These are phyloP conservation scores for Lepidocolaptes lacrymiger DNA, from an alignment of 2,797 vertebrate species.

Conservation along the genomic window DNA sequence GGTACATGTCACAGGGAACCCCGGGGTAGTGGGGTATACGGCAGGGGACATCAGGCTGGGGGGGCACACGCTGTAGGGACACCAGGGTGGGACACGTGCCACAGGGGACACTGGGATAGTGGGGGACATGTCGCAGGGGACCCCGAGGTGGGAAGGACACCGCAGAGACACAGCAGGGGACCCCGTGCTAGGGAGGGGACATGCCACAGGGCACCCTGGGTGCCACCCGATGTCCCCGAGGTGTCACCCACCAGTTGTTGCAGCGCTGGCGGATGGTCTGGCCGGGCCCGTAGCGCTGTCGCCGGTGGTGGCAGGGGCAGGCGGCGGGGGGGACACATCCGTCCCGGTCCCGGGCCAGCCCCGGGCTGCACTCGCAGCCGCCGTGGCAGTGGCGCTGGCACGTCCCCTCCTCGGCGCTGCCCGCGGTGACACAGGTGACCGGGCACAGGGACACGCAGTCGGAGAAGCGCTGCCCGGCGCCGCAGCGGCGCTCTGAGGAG, in stretches of 20 bases:
- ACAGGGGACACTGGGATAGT: background rate
- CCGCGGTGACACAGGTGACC: background rate
- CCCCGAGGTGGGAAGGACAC: background rate
- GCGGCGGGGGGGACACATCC: conserved; percentile 77
- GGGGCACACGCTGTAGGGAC: background rate
- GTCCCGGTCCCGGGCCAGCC: conserved; percentile 68
- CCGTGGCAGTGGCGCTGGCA: background rate
- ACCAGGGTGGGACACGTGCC: background rate
- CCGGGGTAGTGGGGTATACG: background rate
- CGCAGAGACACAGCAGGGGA: background rate
- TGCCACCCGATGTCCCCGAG: background rate
- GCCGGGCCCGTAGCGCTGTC: conserved; percentile 78
- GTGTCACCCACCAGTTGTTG: conserved; percentile 84
- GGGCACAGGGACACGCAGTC: conserved; percentile 1
- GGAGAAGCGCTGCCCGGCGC: background rate
- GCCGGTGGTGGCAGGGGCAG: conserved; percentile 88
- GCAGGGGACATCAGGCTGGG: background rate
- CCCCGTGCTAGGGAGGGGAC: background rate
- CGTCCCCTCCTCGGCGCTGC: background rate
- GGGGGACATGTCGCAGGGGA: background rate
- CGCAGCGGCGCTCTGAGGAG: background rate
- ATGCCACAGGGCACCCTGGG: background rate
- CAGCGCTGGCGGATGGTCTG: conserved; percentile 84
- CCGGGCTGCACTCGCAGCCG: background rate
- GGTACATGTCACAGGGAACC: background rate